These are phyloP conservation scores for Acipenser transmontanus DNA, from an alignment of 2,797 vertebrate genomes.

Conservation along the genomic window DNA sequence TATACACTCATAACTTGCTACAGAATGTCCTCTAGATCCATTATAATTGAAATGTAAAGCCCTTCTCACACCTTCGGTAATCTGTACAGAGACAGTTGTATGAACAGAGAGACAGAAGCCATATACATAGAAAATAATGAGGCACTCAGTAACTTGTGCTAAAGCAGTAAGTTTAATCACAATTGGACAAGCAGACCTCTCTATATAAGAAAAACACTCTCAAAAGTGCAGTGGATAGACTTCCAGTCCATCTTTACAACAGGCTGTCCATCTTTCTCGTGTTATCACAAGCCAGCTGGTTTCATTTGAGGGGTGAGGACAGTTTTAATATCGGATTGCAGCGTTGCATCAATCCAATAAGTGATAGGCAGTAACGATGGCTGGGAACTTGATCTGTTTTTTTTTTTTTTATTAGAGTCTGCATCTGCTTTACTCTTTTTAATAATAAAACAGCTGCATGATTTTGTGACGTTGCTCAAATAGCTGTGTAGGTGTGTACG, in stretches of 20 bases:
- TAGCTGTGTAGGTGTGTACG: background rate
- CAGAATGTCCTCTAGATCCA: too few relatives aligned
- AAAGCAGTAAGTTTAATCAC: too few relatives aligned
- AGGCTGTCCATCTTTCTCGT: background rate
- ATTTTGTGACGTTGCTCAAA: background rate
- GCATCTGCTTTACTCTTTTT: background rate
- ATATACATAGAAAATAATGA: too few relatives aligned
- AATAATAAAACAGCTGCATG: background rate
- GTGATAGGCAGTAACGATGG: background rate
- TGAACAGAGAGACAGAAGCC: too few relatives aligned
- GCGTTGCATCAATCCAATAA: background rate
- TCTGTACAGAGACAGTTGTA: too few relatives aligned
- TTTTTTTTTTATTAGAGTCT: background rate
- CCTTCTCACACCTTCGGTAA: too few relatives aligned
- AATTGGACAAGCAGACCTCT: too few relatives aligned
- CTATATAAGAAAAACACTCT: too few relatives aligned
- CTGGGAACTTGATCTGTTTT: background rate
- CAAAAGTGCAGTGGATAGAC: background rate
- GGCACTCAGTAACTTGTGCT: too few relatives aligned
- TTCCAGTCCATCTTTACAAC: background rate
- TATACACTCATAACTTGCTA: too few relatives aligned
- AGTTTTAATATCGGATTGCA: background rate
- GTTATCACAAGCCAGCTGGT: background rate
- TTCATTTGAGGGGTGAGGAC: background rate
- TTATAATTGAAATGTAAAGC: too few relatives aligned